phyloP scores from a whole-genome alignment of 2,888 invertebrate species.

The Meliscaeva auricollis region DNA sequence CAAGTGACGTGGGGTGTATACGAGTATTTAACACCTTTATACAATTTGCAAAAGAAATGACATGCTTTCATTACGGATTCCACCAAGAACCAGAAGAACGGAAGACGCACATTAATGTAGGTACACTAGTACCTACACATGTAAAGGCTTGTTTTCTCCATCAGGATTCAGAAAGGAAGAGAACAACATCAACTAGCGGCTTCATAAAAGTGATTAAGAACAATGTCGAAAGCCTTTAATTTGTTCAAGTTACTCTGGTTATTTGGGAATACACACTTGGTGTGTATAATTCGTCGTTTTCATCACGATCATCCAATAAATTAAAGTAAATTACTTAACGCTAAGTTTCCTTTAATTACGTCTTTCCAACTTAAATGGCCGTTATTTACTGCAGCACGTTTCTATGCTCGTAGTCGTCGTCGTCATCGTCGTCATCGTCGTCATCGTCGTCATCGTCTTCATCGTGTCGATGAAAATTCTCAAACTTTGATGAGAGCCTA shows the following conservation, averaged over 20 bases:
- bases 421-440: too few relatives aligned
- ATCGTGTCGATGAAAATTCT: not conserved
- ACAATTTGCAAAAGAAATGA: not conserved
- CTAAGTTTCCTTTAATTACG: slow-evolving; percentile 44
- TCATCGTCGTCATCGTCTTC: too few relatives aligned
- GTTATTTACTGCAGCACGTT: slow-evolving; percentile 38
- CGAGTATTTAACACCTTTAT: too few relatives aligned
- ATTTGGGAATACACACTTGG: slow-evolving; percentile 23
- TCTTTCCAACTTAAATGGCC: slow-evolving; percentile 26
- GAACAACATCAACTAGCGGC: slow-evolving; percentile 26
- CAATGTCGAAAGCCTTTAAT: slow-evolving; percentile 46
- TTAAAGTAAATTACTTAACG: slow-evolving; percentile 59
- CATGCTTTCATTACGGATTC: slow-evolving; percentile 6
- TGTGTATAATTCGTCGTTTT: slow-evolving; percentile 56
- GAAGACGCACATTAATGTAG: not conserved
- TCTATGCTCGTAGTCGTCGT: not conserved
- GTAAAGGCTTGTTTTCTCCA: not conserved
- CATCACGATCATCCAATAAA: slow-evolving; percentile 57
- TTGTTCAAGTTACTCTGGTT: slow-evolving; percentile 14
- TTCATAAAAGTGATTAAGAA: slow-evolving; percentile 40
- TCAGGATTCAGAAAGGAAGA: slow-evolving; percentile 3
- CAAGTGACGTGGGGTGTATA: not conserved
- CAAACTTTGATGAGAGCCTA: not conserved
- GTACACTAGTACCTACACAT: too few relatives aligned
- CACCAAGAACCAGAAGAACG: not conserved